These are phyloP conservation scores for Anhinga anhinga DNA, from an alignment of 2,113 vertebrate genomes.

Conservation along the genomic window DNA sequence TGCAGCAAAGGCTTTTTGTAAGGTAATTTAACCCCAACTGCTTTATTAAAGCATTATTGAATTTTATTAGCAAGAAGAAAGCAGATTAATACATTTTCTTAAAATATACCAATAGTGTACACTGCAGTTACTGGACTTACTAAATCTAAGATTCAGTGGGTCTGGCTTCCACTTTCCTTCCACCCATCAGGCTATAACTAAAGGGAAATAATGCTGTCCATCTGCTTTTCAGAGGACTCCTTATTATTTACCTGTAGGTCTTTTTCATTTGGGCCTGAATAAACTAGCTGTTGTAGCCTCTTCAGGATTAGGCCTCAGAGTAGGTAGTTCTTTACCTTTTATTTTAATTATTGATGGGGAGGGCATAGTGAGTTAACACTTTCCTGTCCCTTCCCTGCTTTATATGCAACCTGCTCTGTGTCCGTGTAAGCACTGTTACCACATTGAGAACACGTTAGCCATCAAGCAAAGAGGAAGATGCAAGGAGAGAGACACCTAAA, in stretches of 20 bases:
- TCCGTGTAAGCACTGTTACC: neutral
- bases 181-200: neutral
- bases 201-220: neutral
- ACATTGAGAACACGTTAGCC: neutral
- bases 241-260: neutral
- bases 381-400: neutral
- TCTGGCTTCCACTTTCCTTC: neutral
- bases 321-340: neutral
- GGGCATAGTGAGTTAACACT: neutral
- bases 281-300: neutral
- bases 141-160: neutral
- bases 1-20: neutral
- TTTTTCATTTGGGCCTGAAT: neutral
- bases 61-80: neutral
- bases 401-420: neutral
- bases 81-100: neutral
- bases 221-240: neutral
- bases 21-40: neutral
- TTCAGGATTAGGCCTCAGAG: neutral
- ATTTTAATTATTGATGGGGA: neutral
- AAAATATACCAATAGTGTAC: neutral
- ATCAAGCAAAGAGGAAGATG: neutral
- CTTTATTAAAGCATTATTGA: neutral
- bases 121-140: neutral
- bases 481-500: neutral